phyloP scores from a whole-genome alignment of 2,113 vertebrate genomes.

The Ctenomys sociabilis region DNA sequence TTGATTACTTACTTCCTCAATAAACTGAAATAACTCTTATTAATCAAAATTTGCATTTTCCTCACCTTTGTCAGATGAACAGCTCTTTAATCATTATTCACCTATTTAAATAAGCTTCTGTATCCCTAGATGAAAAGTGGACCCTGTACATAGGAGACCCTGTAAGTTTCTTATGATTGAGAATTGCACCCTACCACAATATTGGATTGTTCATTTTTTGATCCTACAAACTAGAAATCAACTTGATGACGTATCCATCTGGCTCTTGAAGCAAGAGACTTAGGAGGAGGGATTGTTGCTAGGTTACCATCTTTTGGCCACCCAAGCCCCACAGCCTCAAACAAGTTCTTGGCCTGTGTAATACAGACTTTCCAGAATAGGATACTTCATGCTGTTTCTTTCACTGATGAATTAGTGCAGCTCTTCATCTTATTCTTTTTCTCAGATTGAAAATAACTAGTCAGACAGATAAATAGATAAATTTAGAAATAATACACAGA shows the following conservation, averaged over 20 bases:
- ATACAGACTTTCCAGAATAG: neutral
- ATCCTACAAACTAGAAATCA: slow-evolving; percentile 76
- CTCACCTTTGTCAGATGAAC: slow-evolving; percentile 5
- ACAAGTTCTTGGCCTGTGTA: slow-evolving; percentile 62
- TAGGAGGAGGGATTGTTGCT: slow-evolving; percentile 83
- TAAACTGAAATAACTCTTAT: slow-evolving; percentile 61
- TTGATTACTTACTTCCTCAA: slow-evolving; percentile 67
- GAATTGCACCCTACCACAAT: slow-evolving; percentile 58
- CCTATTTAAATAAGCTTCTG: slow-evolving; percentile 34
- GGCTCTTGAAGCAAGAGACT: slow-evolving; percentile 47
- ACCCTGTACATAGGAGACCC: neutral
- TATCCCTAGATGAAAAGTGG: neutral
- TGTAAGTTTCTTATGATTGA: slow-evolving; percentile 39
- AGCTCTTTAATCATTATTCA: neutral
- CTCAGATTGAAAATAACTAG: neutral
- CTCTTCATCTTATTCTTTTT: neutral
- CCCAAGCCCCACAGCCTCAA: slow-evolving; percentile 73
- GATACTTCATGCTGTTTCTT: neutral
- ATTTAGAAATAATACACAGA: slow-evolving; percentile 39
- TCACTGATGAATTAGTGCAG: neutral
- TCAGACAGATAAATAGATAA: too few species aligned
- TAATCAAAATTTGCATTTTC: slow-evolving; percentile 48
- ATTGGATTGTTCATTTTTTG: slow-evolving; percentile 60
- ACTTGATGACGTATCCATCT: slow-evolving; percentile 62
- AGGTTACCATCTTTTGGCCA: slow-evolving; percentile 80